These are phyloP conservation scores for Scaptodrosophila latifasciaeformis DNA, from an alignment of 2,888 invertebrate species.

Conservation along the genomic window DNA sequence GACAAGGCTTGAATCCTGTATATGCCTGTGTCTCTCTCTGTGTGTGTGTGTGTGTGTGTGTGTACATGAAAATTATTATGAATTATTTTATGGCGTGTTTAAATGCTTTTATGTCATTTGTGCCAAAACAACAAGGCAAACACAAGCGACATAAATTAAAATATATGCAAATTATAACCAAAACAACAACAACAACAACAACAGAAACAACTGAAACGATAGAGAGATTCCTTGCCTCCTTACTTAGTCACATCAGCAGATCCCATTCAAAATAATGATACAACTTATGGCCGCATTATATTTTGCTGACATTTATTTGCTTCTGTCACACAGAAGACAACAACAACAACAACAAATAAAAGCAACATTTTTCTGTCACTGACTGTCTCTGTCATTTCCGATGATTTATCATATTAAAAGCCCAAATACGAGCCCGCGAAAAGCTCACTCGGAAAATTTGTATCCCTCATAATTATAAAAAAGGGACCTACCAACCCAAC, in stretches of 20 bases:
- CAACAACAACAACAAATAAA: constrained; percentile 27
- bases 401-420: constrained; percentile 61
- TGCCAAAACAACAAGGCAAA: constrained; percentile 57
- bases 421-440: constrained; percentile 3
- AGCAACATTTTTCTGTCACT: constrained; percentile 20
- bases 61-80: constrained; percentile 69
- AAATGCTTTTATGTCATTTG: constrained; percentile 70
- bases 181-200: constrained; percentile 14
- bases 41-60: constrained; percentile 18
- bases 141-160: constrained; percentile 69
- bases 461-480: too few relatives aligned
- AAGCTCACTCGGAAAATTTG: constrained; percentile 32
- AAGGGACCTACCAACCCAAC: constrained; percentile 9
- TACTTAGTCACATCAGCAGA: background rate
- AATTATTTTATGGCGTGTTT: constrained; percentile 73
- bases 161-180: constrained; percentile 19
- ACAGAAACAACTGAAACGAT: constrained; percentile 26
- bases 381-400: background rate
- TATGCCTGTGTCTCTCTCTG: background rate
- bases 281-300: constrained; percentile 59
- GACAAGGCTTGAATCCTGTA: background rate
- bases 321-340: constrained; percentile 6
- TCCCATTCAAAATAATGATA: constrained; percentile 54
- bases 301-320: constrained; percentile 55
- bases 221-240: too few relatives aligned